phyloP scores from a whole-genome alignment of 2,113 vertebrate species.

The human region DNA sequence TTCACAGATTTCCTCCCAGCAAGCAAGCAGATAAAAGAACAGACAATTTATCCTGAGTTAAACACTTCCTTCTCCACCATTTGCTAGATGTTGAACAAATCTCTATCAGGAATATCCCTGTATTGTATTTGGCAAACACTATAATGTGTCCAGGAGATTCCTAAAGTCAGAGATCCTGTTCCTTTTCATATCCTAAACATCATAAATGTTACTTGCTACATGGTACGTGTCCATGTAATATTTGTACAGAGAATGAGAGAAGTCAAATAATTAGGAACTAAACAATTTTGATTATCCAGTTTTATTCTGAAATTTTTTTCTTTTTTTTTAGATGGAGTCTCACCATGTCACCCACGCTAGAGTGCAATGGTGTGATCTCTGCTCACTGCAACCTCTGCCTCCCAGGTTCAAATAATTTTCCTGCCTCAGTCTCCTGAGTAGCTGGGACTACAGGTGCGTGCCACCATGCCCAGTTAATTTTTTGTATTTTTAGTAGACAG shows the following conservation, averaged over 20 bases:
- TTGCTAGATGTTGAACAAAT: background rate
- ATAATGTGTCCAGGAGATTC: background rate
- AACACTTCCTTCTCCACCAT: background rate
- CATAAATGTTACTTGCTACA: background rate
- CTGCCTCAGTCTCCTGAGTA: too few relatives aligned
- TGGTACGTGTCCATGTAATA: background rate
- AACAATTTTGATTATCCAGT: background rate
- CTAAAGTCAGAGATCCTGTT: background rate
- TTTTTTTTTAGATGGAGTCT: too few relatives aligned
- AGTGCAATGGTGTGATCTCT: too few relatives aligned
- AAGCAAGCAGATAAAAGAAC: background rate
- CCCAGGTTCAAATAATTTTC: too few relatives aligned
- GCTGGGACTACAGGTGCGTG: too few relatives aligned
- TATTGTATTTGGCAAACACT: background rate
- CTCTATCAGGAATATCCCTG: background rate
- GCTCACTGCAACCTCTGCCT: too few relatives aligned
- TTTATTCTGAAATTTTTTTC: too few relatives aligned
- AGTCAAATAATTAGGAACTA: background rate
- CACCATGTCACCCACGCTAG: accelerated
- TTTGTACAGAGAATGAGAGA: background rate
- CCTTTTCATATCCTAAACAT: background rate
- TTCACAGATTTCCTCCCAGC: background rate
- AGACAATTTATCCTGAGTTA: background rate
- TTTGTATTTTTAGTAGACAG: too few relatives aligned
- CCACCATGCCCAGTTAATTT: too few relatives aligned